Percentiles rank a stretch among this genome's conserved stretches.
phyloP scores from a whole-genome alignment of 2,888 invertebrate species.

The Willowsia nigromaculata region DNA sequence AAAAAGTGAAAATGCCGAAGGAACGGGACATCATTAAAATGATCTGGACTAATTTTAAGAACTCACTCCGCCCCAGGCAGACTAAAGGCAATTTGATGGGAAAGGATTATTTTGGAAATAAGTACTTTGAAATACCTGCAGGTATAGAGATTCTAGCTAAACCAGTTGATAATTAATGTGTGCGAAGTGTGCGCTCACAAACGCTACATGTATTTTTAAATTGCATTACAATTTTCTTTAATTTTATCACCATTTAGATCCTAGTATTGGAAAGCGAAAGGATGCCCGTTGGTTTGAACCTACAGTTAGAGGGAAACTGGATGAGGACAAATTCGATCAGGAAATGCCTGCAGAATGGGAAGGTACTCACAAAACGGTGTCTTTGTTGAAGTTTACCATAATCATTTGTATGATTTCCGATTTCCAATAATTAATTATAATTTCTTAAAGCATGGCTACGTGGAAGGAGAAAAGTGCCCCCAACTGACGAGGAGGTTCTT shows the following conservation, averaged over 20 bases:
- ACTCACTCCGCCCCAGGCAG: slow-evolving; percentile 84
- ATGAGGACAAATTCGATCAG: slow-evolving; percentile 84
- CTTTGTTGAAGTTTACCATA: neutral
- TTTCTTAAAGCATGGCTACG: slow-evolving; percentile 86
- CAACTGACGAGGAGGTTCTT: slow-evolving; percentile 87
- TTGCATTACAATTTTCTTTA: too few species aligned
- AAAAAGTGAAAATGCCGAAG: slow-evolving; percentile 63
- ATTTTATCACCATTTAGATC: slow-evolving; percentile 81
- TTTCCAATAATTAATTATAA: neutral
- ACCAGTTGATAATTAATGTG: too few species aligned
- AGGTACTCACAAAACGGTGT: slow-evolving; percentile 74
- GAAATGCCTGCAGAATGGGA: slow-evolving; percentile 94
- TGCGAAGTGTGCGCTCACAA: too few species aligned
- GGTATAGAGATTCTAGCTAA: too few species aligned
- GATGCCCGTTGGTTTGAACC: slow-evolving; percentile 88
- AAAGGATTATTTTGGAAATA: slow-evolving; percentile 89
- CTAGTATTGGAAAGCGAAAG: slow-evolving; percentile 85
- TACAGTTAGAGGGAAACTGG: too few species aligned
- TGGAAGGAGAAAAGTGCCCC: slow-evolving; percentile 85
- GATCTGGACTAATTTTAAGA: slow-evolving; percentile 84
- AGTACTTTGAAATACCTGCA: slow-evolving; percentile 88
- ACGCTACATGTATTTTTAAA: too few species aligned
- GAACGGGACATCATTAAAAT: slow-evolving; percentile 80
- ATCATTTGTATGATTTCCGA: neutral
- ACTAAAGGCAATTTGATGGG: slow-evolving; percentile 84